Conservation (phyloP, 2,888 invertebrate genomes). For the Lasius fuliginosus region DNA sequence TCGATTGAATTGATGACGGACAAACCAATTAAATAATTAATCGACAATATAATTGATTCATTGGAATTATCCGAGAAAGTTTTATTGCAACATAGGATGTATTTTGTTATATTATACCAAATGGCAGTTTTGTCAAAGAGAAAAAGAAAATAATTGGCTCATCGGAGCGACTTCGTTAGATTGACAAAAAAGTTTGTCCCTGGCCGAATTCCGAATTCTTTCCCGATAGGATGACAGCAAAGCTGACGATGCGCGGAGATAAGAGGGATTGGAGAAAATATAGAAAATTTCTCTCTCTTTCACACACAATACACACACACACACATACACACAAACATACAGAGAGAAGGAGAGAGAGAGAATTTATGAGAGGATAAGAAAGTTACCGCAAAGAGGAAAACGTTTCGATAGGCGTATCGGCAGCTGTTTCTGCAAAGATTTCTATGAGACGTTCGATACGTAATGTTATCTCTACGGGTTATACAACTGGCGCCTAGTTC, state of each 20-base stretch:
- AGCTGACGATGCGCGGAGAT: constrained; percentile 63
- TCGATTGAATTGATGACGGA: not conserved
- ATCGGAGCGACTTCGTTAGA: constrained; percentile 71
- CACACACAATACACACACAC: too few species aligned
- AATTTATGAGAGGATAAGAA: constrained; percentile 58
- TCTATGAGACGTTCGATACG: constrained; percentile 67
- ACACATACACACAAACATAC: too few species aligned
- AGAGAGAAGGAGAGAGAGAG: not conserved
- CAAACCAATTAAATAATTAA: constrained; percentile 39
- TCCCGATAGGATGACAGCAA: constrained; percentile 35
- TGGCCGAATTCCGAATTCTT: constrained; percentile 61
- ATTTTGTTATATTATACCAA: constrained; percentile 43
- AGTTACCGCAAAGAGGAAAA: constrained; percentile 63
- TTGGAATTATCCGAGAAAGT: constrained; percentile 52
- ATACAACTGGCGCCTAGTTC: constrained; percentile 64
- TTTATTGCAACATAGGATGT: constrained; percentile 57
- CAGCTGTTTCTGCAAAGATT: constrained; percentile 70
- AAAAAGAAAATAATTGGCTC: constrained; percentile 71
- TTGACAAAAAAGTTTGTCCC: constrained; percentile 72
- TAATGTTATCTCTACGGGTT: constrained; percentile 71
- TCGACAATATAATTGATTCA: constrained; percentile 58
- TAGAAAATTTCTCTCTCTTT: constrained; percentile 14
- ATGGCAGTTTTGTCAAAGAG: not conserved
- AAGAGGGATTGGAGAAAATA: constrained; percentile 58
- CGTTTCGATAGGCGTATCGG: constrained; percentile 40